Percentiles rank a stretch among this genome's conserved stretches.
Evolutionary conservation across 2,113 vertebrate species (phyloP).

Genomic region (Scatophagus argus): DNA sequence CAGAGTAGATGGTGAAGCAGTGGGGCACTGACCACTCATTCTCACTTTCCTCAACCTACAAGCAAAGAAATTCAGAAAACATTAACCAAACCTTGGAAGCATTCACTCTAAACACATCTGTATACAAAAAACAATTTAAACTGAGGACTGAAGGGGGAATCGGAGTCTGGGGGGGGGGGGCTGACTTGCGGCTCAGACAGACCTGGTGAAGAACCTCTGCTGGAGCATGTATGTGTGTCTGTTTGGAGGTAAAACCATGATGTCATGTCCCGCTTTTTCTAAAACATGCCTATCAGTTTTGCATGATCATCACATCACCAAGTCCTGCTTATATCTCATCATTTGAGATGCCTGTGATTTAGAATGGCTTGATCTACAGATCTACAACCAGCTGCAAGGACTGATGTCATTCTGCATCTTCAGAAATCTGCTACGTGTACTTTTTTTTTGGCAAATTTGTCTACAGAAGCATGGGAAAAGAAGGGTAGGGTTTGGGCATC

Average conservation of each 20-base stretch:
- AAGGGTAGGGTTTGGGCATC: conserved; percentile 38
- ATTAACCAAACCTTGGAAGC: not conserved
- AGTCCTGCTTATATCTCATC: not conserved
- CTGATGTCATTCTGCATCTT: not conserved
- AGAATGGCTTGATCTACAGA: not conserved
- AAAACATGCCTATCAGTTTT: conserved; percentile 14
- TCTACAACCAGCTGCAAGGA: not conserved
- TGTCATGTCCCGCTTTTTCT: not conserved
- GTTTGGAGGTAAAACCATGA: not conserved
- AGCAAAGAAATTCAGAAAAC: conserved; percentile 3
- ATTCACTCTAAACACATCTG: not conserved
- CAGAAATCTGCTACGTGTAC: conserved; percentile 3
- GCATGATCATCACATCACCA: not conserved
- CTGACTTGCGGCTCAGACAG: conserved; percentile 6
- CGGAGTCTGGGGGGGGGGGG: not conserved
- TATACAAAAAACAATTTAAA: not conserved
- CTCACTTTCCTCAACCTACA: conserved; percentile 93
- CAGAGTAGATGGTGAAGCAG: conserved; percentile 96
- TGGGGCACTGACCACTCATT: conserved; percentile 91
- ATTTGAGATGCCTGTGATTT: not conserved
- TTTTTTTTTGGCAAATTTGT: not conserved
- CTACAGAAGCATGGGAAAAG: conserved; percentile 35
- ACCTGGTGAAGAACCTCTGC: conserved; percentile 15
- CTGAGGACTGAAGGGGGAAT: not conserved
- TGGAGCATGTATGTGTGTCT: not conserved